Evolutionary conservation across 1,140 invertebrate species (phyloP), one percentile per base, ranked within the genome.

Genomic region (Hylyphantes graminicola): DNA sequence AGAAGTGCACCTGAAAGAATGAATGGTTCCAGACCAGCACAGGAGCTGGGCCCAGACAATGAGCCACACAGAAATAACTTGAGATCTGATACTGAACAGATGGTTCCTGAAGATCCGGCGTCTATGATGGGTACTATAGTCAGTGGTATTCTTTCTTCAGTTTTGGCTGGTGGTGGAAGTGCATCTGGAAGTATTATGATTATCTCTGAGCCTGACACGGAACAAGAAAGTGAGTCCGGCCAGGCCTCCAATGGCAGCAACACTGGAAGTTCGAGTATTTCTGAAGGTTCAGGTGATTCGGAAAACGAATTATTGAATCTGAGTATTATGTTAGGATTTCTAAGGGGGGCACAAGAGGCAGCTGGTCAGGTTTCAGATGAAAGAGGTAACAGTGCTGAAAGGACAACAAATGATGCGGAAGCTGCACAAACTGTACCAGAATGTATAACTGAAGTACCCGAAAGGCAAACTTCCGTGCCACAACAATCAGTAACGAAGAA

Each of bases 321-420:
- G 12, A 48, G 67, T 17, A 51, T 70, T 12, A 4, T 70, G 50
- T 73, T 73, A 50, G 70, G 70, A 57, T 35, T 73, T 12, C 70
- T 53, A 57, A 13, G 55, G 15, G 7, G 21, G 3, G 10, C 13
- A 5, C 2, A 9, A 3, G 19, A 21, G 5, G 70, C 35, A 35
- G 35, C 1, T 35, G 35, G 35, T 35, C 35, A 35, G 35, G 5
- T 35, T 2, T 35, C 35, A 35, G 35, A 35, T 35, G 35, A 35
- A 35, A 35, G 35, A 35, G 1, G 35, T 5, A 35, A 35, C 5
- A 35, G 35, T 35, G 35, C 5, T 35, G 35, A 35, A 5, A 1
- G 5, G 35, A 35, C 35, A 5, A 35, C 35, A 35, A 35, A 35
- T 35, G 35, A 35, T 35, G 35, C 5, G 35, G 35, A 35, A 35